These are phyloP conservation scores for Rhynchonycteris naso DNA, from an alignment of 2,797 vertebrate species.

Conservation along the genomic window DNA sequence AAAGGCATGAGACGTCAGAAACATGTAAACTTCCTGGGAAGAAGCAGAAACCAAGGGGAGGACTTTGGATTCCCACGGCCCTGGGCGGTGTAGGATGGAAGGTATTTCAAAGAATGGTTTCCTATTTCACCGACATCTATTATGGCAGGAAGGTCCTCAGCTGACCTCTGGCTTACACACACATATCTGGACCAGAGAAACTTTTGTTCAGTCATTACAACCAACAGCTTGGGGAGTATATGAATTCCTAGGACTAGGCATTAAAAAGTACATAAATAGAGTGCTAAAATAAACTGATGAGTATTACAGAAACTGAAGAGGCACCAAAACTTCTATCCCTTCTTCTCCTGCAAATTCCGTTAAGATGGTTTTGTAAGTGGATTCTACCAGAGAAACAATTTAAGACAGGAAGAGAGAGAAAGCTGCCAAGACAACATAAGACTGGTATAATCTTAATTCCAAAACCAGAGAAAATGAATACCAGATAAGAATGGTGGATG, in stretches of 20 bases:
- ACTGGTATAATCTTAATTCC: neutral
- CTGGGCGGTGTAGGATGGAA: neutral
- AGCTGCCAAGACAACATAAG: neutral
- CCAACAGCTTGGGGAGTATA: neutral
- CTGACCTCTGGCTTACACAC: neutral
- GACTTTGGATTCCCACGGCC: neutral
- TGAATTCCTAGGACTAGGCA: neutral
- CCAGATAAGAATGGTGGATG: neutral
- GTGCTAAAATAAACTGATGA: neutral
- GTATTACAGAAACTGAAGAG: neutral
- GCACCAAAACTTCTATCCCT: neutral
- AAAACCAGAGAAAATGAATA: slow-evolving; percentile 2
- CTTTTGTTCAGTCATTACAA: neutral
- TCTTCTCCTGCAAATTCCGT: neutral
- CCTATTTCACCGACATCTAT: neutral
- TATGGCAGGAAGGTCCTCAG: neutral
- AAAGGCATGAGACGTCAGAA: neutral
- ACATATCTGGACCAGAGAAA: neutral
- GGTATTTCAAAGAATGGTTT: neutral
- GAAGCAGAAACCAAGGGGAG: neutral
- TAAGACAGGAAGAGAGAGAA: neutral
- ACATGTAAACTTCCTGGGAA: neutral
- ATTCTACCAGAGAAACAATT: neutral
- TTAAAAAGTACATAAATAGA: neutral
- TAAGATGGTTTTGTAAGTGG: neutral